Percentiles rank a stretch among this genome's conserved stretches.
phyloP scores from a whole-genome alignment of 2,113 vertebrate genomes.

The Hemicordylus capensis region DNA sequence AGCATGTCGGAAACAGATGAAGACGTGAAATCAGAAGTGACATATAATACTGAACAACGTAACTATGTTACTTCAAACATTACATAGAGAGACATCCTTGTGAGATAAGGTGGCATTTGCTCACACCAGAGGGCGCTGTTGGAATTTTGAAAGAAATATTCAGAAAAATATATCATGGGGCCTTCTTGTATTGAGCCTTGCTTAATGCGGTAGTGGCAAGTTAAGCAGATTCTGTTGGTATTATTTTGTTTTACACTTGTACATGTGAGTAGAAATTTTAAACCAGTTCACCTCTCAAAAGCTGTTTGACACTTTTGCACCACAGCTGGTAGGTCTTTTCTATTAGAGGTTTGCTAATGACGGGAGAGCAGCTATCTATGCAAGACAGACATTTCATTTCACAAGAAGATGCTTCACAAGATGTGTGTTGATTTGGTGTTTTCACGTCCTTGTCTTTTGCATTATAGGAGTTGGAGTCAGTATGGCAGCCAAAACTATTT shows the following conservation, averaged over 20 bases:
- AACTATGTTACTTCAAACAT: conserved; percentile 29
- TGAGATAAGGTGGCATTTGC: fast-evolving
- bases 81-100: fast-evolving
- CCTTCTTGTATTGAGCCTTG: neutral
- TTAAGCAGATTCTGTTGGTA: neutral
- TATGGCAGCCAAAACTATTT: too few relatives aligned
- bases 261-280: neutral
- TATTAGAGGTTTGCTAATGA: neutral
- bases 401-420: neutral
- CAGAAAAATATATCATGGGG: fast-evolving
- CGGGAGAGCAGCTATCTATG: neutral
- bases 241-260: neutral
- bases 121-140: conserved; percentile 75
- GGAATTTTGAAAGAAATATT: conserved; percentile 56
- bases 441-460: neutral
- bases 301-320: neutral
- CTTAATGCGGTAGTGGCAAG: neutral
- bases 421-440: neutral
- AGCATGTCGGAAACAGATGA: conserved; percentile 22
- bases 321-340: neutral
- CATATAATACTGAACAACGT: neutral
- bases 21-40: neutral
- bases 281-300: neutral
- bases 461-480: neutral
- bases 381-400: too few relatives aligned